A percentile compares a stretch with the other conserved stretches of the same genome.
These are phyloP conservation scores for Caenorhabditis zanzibari DNA, from an alignment of 2,888 invertebrate species.

Conservation along the genomic window DNA sequence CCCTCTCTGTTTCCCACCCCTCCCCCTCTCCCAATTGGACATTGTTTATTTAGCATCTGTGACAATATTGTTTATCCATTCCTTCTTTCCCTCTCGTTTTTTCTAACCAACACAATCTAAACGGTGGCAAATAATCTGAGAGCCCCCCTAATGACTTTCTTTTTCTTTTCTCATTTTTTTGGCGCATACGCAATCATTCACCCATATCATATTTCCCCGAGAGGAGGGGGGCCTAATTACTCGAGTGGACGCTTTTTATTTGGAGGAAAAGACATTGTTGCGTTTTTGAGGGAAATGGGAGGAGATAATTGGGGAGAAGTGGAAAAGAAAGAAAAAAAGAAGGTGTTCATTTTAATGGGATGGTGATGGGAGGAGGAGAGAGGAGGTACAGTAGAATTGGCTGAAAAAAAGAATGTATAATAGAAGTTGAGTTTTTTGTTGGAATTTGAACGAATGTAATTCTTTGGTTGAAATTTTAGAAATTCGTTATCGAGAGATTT, in stretches of 20 bases:
- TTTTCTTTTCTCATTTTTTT: constrained; percentile 46
- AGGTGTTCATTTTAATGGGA: not conserved
- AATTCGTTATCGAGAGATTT: too few relatives aligned
- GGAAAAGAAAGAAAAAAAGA: too few relatives aligned
- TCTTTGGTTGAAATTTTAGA: too few relatives aligned
- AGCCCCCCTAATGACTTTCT: constrained; percentile 38
- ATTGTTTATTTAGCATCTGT: constrained; percentile 47
- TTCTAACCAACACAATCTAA: not conserved
- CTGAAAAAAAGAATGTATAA: too few relatives aligned
- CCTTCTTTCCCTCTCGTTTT: not conserved
- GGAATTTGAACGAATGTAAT: too few relatives aligned
- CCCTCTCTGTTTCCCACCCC: constrained; percentile 2
- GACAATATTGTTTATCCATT: constrained; percentile 42
- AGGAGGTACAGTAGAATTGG: not conserved
- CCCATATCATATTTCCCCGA: constrained; percentile 56
- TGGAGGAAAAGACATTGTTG: not conserved
- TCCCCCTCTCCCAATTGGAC: constrained; percentile 15
- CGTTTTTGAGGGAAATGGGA: too few relatives aligned
- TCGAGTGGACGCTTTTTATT: constrained; percentile 22
- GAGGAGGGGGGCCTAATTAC: constrained; percentile 44
- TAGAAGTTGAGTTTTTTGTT: too few relatives aligned
- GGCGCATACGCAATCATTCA: constrained; percentile 62
- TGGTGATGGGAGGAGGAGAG: not conserved
- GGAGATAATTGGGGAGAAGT: too few relatives aligned
- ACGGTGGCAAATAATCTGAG: constrained; percentile 8